Evolutionary conservation across 1,140 invertebrate species (phyloP).

Genomic region (Amphibalanus amphitrite): DNA sequence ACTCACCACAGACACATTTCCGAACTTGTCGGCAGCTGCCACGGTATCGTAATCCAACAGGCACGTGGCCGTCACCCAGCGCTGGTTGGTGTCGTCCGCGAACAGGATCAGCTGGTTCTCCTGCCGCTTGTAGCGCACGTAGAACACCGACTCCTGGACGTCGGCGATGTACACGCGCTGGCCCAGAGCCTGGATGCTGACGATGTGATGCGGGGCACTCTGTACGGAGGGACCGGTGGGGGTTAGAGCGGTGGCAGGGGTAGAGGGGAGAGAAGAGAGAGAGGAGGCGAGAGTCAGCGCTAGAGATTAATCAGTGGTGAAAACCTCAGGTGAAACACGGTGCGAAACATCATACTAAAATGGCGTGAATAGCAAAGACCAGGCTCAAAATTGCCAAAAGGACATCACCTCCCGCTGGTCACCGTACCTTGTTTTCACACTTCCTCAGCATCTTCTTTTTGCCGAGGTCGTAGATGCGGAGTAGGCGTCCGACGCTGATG

Average conservation of each 20-base stretch:
- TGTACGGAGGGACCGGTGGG: conserved; percentile 23
- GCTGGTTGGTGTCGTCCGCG: conserved; percentile 90
- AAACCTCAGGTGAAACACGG: background rate
- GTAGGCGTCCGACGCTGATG: conserved; percentile 76
- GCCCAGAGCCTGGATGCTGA: conserved; percentile 81
- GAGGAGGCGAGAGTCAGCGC: background rate
- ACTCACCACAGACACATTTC: conserved; percentile 80
- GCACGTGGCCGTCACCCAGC: conserved; percentile 83
- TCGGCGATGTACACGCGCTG: conserved; percentile 88
- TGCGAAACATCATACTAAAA: background rate
- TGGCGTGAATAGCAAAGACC: no score
- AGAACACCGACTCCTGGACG: conserved; percentile 93
- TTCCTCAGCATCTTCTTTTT: conserved; percentile 92
- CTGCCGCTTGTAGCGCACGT: conserved; percentile 80
- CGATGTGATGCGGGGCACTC: conserved; percentile 89
- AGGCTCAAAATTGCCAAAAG: no score
- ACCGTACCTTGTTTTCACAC: conserved; percentile 84
- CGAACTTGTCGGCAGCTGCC: conserved; percentile 94
- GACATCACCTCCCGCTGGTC: background rate
- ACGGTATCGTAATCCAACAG: conserved; percentile 95
- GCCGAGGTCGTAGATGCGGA: conserved; percentile 91
- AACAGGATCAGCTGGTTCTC: conserved; percentile 98
- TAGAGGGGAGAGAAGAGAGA: background rate
- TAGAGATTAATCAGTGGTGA: background rate
- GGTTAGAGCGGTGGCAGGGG: background rate